Evolutionary conservation across 1,140 invertebrate species (phyloP), one percentile per base, ranked within the genome.

Genomic region (Helicorthomorpha holstii): DNA sequence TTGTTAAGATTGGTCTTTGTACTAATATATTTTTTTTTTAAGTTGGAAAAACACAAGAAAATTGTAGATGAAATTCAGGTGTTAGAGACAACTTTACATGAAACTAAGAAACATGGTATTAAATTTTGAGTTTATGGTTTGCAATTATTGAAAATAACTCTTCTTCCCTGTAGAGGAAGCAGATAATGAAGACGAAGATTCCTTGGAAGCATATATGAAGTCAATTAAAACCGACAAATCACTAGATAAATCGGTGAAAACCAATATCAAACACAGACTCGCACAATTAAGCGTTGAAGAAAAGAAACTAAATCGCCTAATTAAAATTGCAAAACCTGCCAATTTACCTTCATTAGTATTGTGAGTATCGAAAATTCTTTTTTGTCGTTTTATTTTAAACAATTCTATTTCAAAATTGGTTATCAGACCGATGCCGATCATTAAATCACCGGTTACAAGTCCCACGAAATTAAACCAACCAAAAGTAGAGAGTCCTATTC

Each of bases 311-410:
- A 67, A 80, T 34, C 79, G 79, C 52, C 64, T 93, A 19, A 74
- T 85, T 1, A 82, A 88, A 56, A 71, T 93, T 49, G 81, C 84
- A 0, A 79, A 80, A 63, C 89, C 89, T 3, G 73, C 76, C 1
- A 68, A 73, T 59, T 64, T 85, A 21, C 81, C 81, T 1, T 54
- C 57, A 49, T 27, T 58, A 16, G 57, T 50, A 45, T 24, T 48
- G 34, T 19, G 19, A 4, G 22, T 19, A 45, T 19, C 4, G 4
- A 45, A n/a, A n/a, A n/a, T n/a, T n/a, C n/a, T n/a, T n/a, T n/a
- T n/a, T n/a, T n/a, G n/a, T n/a, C n/a, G n/a, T n/a, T n/a, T n/a
- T n/a, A n/a, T n/a, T n/a, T n/a, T n/a, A n/a, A n/a, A n/a, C n/a
- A n/a, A n/a, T n/a, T n/a, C n/a, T n/a, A n/a, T n/a, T n/a, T n/a